Evolutionary conservation across 1,140 invertebrate species (phyloP), one percentile per base, ranked within the genome.

Genomic region (Aradophagus sp.): DNA sequence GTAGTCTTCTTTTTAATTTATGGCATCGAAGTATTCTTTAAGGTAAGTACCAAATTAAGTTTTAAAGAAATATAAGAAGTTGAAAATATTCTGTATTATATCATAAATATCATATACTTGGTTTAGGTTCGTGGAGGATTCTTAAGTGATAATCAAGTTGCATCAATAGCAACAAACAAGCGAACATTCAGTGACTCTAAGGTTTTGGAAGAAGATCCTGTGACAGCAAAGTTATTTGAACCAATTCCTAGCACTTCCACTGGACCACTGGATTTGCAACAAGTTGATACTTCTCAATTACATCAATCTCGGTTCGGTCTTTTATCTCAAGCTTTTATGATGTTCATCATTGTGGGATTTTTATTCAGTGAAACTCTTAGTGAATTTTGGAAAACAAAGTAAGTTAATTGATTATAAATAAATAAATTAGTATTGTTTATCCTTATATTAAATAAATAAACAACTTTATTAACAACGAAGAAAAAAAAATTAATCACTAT

Each of bases 1-100:
- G 94, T 97, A 15, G 88, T 97, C 5, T 96, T 97, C 85, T 97
- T 97, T 84, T 89, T 98, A 20, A 95, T 97, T 47, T 98, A 97
- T 84, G 96, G 96, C 15, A 93, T 97, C 6, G 95, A 97, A 87
- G 95, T 97, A 1, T 97, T 93, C 81, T 96, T 97, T 79, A 97
- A 97, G 90, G 93, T 97, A 83, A 87, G 78, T 73, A 10, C 5
- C 26, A 26, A 36, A n/a, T 42, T 13, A 27, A 23, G 6, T 8
- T 23, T 6, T 3, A 3, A 23, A 13, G 10, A 8, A 23, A 27
- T 11, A 15, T 7, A 17, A 8, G 8, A 16, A 45, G 14, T 27
- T 14, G n/a, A 16, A 12, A 0, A 16, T 14, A 26, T 38, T 15
- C 36, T 16, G 19, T 29, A 11, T 8, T 23, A 23, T 4, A 5